Percentiles rank a stretch among this genome's conserved stretches.
Conservation (phyloP, 2,113 vertebrate species). For the Andinoacara biseriatus region DNA sequence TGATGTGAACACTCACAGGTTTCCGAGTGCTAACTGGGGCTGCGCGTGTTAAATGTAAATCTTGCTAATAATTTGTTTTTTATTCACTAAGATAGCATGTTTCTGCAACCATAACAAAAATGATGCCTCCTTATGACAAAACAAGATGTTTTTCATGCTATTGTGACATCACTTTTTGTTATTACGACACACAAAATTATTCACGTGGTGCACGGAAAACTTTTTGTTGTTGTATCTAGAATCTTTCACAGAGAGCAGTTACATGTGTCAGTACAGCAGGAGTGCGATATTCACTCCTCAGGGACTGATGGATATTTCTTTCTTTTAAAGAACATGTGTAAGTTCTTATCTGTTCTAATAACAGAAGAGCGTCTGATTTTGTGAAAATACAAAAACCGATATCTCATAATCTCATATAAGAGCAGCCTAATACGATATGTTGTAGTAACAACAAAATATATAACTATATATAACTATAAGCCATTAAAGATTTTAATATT, state of each 20-base stretch:
- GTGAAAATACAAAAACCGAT: not conserved
- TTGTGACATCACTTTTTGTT: not conserved
- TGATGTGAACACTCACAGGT: not conserved
- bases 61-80: not conserved
- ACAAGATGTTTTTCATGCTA: not conserved
- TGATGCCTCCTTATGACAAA: not conserved
- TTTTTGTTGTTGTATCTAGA: not conserved
- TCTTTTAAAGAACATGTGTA: not conserved
- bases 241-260: not conserved
- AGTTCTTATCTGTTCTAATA: not conserved
- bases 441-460: not conserved
- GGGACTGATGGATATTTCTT: not conserved
- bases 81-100: not conserved
- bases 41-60: not conserved
- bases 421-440: not conserved
- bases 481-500: not conserved
- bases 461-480: no score
- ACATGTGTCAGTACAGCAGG: not conserved
- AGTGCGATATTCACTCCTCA: not conserved
- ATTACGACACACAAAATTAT: not conserved
- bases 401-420: not conserved
- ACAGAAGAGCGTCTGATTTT: not conserved
- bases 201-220: not conserved
- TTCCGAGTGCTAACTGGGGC: not conserved
- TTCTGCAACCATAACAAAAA: not conserved